Base-by-base conservation (phyloP, 2,113 vertebrate species). In the Rhegmatorhina hoffmannsi region DNA sequence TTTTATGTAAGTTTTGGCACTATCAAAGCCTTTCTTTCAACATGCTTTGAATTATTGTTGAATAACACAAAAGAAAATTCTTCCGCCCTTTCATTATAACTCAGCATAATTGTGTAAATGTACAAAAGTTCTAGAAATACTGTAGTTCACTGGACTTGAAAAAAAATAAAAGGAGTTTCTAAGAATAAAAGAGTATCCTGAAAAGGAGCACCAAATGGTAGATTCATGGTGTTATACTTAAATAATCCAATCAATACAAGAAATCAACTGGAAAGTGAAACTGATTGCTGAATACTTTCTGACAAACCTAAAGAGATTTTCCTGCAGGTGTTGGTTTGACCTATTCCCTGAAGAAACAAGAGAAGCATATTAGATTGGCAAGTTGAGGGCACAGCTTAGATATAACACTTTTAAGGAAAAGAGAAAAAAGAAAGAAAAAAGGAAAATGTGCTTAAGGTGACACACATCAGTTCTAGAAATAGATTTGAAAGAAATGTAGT, bases 231-330 rank as follows among this genome's bases (percentile, higher is more conserved):
- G 36, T 58, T 84, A 63, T 20, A 44, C 36, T 77, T 60, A 90
- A 95, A 90, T 90, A 92, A 91, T 68, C 64, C 44, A 64, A 90
- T 94, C 82, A 92, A 88, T 90, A 84, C 21, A 64, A 86, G 72
- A 93, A 95, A 84, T 68, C 85, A 86, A 18, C 60, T 78, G 85
- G 76, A 90, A 91, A 92, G 55, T 46, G 36, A 89, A 85, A 60
- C 23, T 67, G 72, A 94, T 74, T 90, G 68, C 59, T 63, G 72
- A 81, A 72, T 68, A 40, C 52, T 90, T 90, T 82, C 28, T 94
- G 70, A 89, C 64, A 94, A 87, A 66, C 38, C 84, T 79, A n/a
- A 77, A 85, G 59, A 88, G 79, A 86, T 34, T 75, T 90, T 69
- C 26, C 60, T 81, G 70, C 40, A 77, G 76, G 47, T 77, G 72